These are phyloP conservation scores for Anthonomus grandis DNA, from an alignment of 1,140 invertebrate species.

Conservation along the genomic window DNA sequence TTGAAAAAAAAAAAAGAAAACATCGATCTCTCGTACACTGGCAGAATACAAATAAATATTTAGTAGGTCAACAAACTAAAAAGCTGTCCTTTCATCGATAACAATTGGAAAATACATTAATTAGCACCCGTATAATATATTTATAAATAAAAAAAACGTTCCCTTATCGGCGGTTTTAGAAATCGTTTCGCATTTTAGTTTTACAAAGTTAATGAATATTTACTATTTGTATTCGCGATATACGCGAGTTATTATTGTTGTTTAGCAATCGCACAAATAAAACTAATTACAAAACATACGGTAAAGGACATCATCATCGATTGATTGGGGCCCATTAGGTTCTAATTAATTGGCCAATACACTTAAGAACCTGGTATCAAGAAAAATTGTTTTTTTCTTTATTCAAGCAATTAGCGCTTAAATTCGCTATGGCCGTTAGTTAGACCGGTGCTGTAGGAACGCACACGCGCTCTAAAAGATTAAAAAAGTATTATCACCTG, in stretches of 20 bases:
- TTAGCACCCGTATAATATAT: conserved; percentile 13
- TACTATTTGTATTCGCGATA: background rate
- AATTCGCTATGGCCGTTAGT: too few relatives aligned
- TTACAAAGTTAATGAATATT: conserved; percentile 1
- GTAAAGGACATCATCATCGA: too few relatives aligned
- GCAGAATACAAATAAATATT: background rate
- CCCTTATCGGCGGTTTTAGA: conserved; percentile 9
- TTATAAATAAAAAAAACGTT: conserved; percentile 8
- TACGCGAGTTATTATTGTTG: too few relatives aligned
- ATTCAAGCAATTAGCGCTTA: too few relatives aligned
- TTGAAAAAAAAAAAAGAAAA: background rate
- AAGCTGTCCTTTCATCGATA: conserved; percentile 5
- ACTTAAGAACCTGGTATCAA: too few relatives aligned
- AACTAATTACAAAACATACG: background rate
- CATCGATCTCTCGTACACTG: background rate
- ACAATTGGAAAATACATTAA: conserved; percentile 16
- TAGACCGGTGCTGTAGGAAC: too few relatives aligned
- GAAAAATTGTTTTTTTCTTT: too few relatives aligned
- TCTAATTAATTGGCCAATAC: too few relatives aligned
- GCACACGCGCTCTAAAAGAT: too few relatives aligned
- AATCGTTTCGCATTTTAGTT: conserved; percentile 15
- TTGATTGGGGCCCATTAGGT: too few relatives aligned
- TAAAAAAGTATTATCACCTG: too few relatives aligned
- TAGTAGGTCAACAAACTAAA: conserved; percentile 13
- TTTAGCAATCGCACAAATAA: background rate